Conservation (phyloP, 2,113 vertebrate genomes). For the Toxotes jaculatrix region DNA sequence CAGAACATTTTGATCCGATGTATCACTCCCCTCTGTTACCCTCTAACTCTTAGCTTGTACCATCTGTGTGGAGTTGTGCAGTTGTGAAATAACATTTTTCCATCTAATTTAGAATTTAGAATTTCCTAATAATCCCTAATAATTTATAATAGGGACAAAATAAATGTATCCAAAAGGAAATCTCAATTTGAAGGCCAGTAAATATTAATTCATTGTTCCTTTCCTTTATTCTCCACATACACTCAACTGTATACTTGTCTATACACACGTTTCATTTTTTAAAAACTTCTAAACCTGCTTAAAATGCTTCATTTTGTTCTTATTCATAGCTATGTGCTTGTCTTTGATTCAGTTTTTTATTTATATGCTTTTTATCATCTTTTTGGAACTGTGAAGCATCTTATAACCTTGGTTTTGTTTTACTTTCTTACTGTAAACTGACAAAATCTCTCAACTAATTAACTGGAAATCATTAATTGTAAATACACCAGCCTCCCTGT, state of each 20-base stretch:
- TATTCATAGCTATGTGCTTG: too few relatives aligned
- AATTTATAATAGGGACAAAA: too few relatives aligned
- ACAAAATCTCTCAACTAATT: background rate
- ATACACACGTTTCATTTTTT: background rate
- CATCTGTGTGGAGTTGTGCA: background rate
- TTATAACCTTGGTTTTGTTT: background rate
- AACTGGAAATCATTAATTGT: background rate
- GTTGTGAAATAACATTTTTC: background rate
- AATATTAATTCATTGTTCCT: background rate
- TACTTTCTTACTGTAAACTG: background rate
- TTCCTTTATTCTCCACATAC: background rate
- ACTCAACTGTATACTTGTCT: background rate
- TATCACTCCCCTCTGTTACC: slow-evolving; percentile 4
- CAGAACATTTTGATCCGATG: background rate
- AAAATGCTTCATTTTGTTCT: too few relatives aligned
- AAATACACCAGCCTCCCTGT: background rate
- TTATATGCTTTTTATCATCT: background rate
- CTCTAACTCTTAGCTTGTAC: background rate
- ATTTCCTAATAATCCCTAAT: background rate
- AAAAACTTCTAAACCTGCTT: background rate
- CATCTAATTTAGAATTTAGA: too few relatives aligned
- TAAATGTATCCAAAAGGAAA: background rate
- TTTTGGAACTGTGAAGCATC: background rate
- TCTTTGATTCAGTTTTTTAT: too few relatives aligned
- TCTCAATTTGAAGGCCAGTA: background rate